Base-by-base conservation (phyloP, 2,113 vertebrate species). In the Empidonax traillii region DNA sequence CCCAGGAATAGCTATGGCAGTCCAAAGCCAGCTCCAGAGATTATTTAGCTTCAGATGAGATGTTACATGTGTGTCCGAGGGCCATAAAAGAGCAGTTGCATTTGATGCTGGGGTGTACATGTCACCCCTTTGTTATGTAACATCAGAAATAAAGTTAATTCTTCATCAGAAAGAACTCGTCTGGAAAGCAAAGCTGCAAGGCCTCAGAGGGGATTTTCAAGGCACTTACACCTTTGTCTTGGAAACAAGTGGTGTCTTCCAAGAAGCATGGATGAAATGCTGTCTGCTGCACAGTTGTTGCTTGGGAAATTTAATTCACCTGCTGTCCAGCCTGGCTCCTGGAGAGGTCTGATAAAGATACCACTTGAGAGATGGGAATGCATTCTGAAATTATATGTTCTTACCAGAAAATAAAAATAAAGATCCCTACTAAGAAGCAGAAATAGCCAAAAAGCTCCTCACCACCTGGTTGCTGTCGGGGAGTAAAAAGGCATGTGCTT, bases 41-140 rank as follows among this genome's bases (percentile, higher is more conserved):
- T 91, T 68, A 43, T 81, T 85, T 95, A 87, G 53, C 81, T 93
- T 91, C 78, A 93, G 84, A 58, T 69, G 79, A 94, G 73, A 44
- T 73, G 41, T 55, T 84, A 30, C 49, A 49, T 16, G 9, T 31
- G 9, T 80, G 86, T 72, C 66, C 3, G 1, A 85, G 65, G 23
- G 25, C 80, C 52, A 37, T 79, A 69, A 91, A 91, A 93, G 43
- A 53, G 17, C 2, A 2, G 41, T 53, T 85, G 41, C 6, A 52
- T 87, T 93, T 94, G 81, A 61, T 82, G 62, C 31, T 47, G 56
- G 78, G n/a, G 41, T 87, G 75, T 78, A n/a, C 4, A 2, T 73
- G 46, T 82, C 41, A 62, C 62, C 90, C 3, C 1, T 81, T 87
- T 87, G 39, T 85, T 89, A 61, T 15, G 12, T 65, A 92, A 49